Base-by-base conservation (phyloP, 2,797 vertebrate species). In the Rhinogobio ventralis region DNA sequence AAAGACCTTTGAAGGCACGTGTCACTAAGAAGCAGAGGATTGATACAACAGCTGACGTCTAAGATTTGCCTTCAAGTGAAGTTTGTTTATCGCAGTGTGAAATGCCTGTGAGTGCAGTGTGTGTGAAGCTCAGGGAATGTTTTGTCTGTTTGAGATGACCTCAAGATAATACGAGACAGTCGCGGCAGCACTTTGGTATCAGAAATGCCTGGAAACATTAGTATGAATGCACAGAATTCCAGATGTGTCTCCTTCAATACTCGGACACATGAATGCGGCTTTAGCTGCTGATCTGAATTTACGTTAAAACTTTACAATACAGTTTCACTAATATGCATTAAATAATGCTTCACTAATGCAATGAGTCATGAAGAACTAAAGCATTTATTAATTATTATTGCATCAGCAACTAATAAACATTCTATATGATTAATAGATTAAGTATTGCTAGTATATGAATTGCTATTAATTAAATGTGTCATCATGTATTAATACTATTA, bases 1-100 rank as follows among this genome's bases (percentile, higher is more conserved):
- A 83, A 80, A 45, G 49, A 64, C 30, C 0, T n/a, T n/a, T n/a
- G n/a, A n/a, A n/a, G n/a, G 19, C 10, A 25, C 73, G 80, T 74
- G 92, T 92, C 91, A 92, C 91, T 81, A 91, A 88, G 93, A 90
- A 93, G 90, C 88, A 2, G 86, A 84, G 89, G 89, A 90, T 86
- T 75, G 68, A 88, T 90, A 89, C 85, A 30, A 74, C 81, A 85
- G 89, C 86, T 94, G 93, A 93, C 91, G 91, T 94, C 92, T 93
- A 90, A 86, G 9, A 79, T 81, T 87, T 89, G 90, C 92, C 92
- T 91, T 90, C 89, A 79, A 85, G 90, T 89, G 89, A 73, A 85
- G 82, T 88, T 88, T 92, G 93, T 94, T 93, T 93, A 91, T 91
- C 76, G 79, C 86, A 87, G 86, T 88, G 91, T 91, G 87, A 91